Percentiles rank a stretch among this genome's conserved stretches.
Conservation (phyloP, 1,140 invertebrate genomes). For the Psix sp. region DNA sequence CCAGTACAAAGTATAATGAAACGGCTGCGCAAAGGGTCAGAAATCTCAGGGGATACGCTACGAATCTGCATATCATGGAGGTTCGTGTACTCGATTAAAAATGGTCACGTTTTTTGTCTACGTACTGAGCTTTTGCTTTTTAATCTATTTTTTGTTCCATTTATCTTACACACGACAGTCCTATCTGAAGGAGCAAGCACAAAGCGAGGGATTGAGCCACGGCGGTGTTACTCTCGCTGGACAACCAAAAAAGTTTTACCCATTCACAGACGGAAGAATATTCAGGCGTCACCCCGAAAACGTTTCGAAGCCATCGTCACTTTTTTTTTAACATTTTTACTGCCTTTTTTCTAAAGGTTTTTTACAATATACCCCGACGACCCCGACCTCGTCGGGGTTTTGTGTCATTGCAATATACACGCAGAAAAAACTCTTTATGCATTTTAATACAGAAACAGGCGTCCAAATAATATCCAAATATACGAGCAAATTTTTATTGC, state of each 20-base stretch:
- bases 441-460: constrained; percentile 28
- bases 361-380: constrained; percentile 15
- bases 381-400: constrained; percentile 36
- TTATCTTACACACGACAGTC: constrained; percentile 57
- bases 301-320: constrained; percentile 9
- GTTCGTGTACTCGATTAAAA: constrained; percentile 59
- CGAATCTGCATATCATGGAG: constrained; percentile 60
- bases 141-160: constrained; percentile 59
- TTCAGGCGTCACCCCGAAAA: constrained; percentile 27
- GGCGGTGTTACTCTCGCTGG: constrained; percentile 33
- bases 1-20: constrained; percentile 29
- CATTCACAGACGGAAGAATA: constrained; percentile 53
- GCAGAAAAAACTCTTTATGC: constrained; percentile 27
- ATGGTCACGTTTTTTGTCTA: constrained; percentile 57
- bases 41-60: constrained; percentile 49
- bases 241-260: constrained; percentile 53
- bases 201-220: constrained; percentile 51
- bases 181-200: constrained; percentile 56
- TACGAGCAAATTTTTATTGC: too few relatives aligned
- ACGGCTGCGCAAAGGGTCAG: constrained; percentile 38
- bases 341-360: constrained; percentile 2
- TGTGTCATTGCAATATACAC: constrained; percentile 18
- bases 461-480: constrained; percentile 7
- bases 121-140: constrained; percentile 50
- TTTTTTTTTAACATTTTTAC: constrained; percentile 37